phyloP scores from a whole-genome alignment of 2,113 vertebrate species.

The Phalacrocorax brasilianus region DNA sequence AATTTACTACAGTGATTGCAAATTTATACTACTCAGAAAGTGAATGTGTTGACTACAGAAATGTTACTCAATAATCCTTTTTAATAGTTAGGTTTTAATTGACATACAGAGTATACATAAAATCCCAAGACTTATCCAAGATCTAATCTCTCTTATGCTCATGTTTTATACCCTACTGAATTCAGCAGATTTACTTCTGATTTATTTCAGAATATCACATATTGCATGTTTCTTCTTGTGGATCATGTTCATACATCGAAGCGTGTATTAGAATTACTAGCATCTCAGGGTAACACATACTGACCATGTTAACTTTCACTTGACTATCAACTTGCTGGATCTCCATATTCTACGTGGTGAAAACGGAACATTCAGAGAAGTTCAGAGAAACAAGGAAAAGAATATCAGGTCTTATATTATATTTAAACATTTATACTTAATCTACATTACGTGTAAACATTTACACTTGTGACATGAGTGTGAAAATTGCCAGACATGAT shows the following conservation, averaged over 20 bases:
- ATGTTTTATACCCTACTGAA: not conserved
- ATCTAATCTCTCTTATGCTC: not conserved
- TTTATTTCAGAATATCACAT: not conserved
- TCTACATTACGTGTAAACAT: not conserved
- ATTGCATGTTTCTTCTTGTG: not conserved
- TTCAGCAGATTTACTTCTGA: not conserved
- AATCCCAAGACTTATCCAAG: not conserved
- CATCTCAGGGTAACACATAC: not conserved
- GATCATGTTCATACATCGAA: not conserved
- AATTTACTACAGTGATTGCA: not conserved
- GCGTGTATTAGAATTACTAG: not conserved
- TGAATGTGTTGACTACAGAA: not conserved
- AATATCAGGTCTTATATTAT: not conserved
- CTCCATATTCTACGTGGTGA: not conserved
- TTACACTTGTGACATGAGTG: not conserved
- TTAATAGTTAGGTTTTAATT: not conserved
- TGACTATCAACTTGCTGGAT: not conserved
- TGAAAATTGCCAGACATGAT: not conserved
- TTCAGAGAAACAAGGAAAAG: not conserved
- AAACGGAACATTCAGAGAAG: not conserved
- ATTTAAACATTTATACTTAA: not conserved
- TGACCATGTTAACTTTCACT: not conserved
- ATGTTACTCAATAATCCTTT: not conserved
- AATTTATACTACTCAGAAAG: not conserved
- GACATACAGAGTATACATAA: not conserved